phyloP scores from a whole-genome alignment of 2,888 invertebrate genomes.

The Diplolepis rosae region DNA sequence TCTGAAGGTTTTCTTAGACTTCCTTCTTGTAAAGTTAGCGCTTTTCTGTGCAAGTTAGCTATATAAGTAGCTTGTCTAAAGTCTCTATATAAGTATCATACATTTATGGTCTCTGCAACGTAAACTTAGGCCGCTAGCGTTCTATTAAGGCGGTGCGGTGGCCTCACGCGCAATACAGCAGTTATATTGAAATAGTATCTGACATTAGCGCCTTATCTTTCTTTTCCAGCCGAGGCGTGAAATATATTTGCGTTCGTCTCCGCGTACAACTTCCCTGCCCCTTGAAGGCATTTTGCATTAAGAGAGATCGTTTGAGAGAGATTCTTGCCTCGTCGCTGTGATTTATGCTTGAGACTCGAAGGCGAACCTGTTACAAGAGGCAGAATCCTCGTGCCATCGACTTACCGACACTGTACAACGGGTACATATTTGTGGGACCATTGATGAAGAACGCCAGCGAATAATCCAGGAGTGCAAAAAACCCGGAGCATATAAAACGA shows the following conservation, averaged over 20 bases:
- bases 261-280: conserved; percentile 39
- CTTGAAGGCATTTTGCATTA: conserved; percentile 54
- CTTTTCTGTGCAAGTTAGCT: neutral
- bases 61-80: neutral
- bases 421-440: conserved; percentile 9
- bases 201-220: conserved; percentile 66
- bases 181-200: conserved; percentile 62
- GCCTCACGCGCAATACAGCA: conserved; percentile 27
- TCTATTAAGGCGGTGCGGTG: conserved; percentile 24
- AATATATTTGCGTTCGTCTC: conserved; percentile 50
- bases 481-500: neutral
- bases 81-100: neutral
- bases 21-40: neutral
- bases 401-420: conserved; percentile 1
- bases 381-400: conserved; percentile 30
- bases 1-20: neutral
- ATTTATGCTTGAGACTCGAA: conserved; percentile 56
- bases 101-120: neutral
- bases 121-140: conserved; percentile 9
- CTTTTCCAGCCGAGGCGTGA: conserved; percentile 58
- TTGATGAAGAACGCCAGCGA: conserved; percentile 34
- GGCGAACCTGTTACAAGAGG: conserved; percentile 46
- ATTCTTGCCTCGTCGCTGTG: conserved; percentile 53
- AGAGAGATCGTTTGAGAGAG: conserved; percentile 50
- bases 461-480: conserved; percentile 10